Conservation (phyloP, 2,888 invertebrate species). For the Pollenia angustigena region DNA sequence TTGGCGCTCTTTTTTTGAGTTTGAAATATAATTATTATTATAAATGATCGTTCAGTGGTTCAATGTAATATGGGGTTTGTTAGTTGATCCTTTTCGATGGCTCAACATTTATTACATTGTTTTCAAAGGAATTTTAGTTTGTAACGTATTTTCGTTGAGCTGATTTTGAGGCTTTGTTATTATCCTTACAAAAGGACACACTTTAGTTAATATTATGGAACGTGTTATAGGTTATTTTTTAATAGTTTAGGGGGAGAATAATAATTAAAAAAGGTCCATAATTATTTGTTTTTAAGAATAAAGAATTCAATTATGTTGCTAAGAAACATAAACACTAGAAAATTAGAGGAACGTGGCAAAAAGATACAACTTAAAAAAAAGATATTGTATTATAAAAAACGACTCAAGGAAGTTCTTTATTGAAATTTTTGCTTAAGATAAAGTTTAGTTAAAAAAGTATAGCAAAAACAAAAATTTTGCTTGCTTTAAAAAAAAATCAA, state of each 20-base stretch:
- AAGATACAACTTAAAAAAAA: neutral
- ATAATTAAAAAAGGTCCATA: constrained; percentile 34
- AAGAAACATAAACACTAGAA: neutral
- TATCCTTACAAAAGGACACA: constrained; percentile 52
- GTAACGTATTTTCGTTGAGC: constrained; percentile 65
- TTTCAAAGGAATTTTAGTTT: constrained; percentile 37
- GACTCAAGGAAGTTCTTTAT: too few species aligned
- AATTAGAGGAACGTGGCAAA: constrained; percentile 38
- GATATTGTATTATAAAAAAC: too few species aligned
- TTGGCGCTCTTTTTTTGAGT: constrained; percentile 28
- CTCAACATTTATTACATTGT: constrained; percentile 47
- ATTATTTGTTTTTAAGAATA: neutral
- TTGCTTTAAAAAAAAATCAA: too few species aligned
- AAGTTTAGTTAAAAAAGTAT: too few species aligned
- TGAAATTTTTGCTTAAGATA: too few species aligned
- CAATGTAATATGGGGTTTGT: constrained; percentile 26
- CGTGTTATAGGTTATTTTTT: constrained; percentile 61
- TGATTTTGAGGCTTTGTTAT: constrained; percentile 59
- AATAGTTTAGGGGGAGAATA: constrained; percentile 43
- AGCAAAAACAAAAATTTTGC: too few species aligned
- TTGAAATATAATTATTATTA: neutral
- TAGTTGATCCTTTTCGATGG: constrained; percentile 31
- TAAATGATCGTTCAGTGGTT: constrained; percentile 4
- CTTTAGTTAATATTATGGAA: constrained; percentile 68
- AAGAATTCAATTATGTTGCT: too few species aligned